Percentiles rank a stretch among this genome's conserved stretches.
Evolutionary conservation across 2,797 vertebrate genomes (phyloP).

Genomic region (Cyprinella venusta): DNA sequence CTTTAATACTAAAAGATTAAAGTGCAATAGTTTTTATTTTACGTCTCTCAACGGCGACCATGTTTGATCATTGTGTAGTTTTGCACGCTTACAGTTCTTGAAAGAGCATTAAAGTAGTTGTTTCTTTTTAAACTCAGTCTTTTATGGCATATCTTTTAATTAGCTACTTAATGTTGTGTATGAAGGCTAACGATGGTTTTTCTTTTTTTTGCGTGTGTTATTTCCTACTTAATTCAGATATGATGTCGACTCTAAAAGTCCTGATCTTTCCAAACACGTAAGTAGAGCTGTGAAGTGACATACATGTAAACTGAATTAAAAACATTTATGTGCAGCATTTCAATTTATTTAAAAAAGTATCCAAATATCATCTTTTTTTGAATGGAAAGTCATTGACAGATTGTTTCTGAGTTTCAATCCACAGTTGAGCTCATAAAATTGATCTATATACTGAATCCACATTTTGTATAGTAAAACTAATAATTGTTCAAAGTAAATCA

Average conservation of each 20-base stretch:
- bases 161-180: neutral
- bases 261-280: constrained; percentile 95
- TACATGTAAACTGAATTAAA: neutral
- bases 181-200: constrained; percentile 20
- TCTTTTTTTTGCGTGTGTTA: constrained; percentile 20
- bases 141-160: constrained; percentile 4
- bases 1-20: neutral
- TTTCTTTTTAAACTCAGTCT: neutral
- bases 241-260: constrained; percentile 95
- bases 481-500: neutral
- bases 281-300: constrained; percentile 68
- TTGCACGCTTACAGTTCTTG: neutral
- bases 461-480: neutral
- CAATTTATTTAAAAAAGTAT: constrained; percentile 34
- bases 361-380: constrained; percentile 38
- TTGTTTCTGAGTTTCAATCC: constrained; percentile 11
- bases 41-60: neutral
- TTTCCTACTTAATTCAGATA: constrained; percentile 79
- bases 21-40: neutral
- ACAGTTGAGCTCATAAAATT: constrained; percentile 7
- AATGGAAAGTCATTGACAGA: neutral
- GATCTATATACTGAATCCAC: constrained; percentile 35
- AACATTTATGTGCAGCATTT: constrained; percentile 39
- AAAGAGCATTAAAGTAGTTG: constrained; percentile 14
- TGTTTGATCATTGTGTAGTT: neutral